Evolutionary conservation across 30 jellyfish, hydroid and myxozoan genomes (phyloP), one percentile per base, ranked within the genome.

Genomic region (Haliclystus octoradiatus): DNA sequence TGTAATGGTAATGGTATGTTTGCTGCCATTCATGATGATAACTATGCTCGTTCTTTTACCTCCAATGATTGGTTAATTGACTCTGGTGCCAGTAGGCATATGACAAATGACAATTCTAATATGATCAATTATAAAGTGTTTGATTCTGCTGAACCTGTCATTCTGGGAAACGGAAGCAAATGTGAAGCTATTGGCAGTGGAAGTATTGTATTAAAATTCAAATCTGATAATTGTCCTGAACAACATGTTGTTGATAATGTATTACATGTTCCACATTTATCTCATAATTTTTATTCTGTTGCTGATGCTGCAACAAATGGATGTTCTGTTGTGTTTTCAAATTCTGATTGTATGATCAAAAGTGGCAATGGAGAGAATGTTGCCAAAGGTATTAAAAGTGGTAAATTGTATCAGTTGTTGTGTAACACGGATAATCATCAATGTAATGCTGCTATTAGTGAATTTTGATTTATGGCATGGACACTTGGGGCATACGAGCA

Each of bases 151-250:
- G 75, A 69, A 69, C 23, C 79, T 34, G 79, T 69, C 13, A 34
- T 69, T 26, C 49, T 49, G 79, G 79, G 70, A 69, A 69, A 69
- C 49, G 79, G 79, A 34, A 50, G 49, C 4, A 47, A 34, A n/a
- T 65, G 75, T 65, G 75, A 65, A 29, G 75, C 75, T 65, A 23
- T 65, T 27, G 75, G 75, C 2, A 65, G 31, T 65, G 75, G 75
- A 34, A 40, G 40, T 15, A 25, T 7, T 33, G 49, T 69, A 34
- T 70, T 69, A 23, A 33, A 47, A 70, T 23, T 46, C 2, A 30
- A 1, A 12, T 34, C 49, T 69, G 74, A 34, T 34, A 50, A 70
- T n/a, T 7, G 28, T 34, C 40, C 23, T 46, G 49, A 69, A 69
- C 79, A 34, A 57, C 26, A 14, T 26, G 26, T 70, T 35, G 30